phyloP scores from a whole-genome alignment of 2,113 vertebrate species.

The Atlantisia rogersi region DNA sequence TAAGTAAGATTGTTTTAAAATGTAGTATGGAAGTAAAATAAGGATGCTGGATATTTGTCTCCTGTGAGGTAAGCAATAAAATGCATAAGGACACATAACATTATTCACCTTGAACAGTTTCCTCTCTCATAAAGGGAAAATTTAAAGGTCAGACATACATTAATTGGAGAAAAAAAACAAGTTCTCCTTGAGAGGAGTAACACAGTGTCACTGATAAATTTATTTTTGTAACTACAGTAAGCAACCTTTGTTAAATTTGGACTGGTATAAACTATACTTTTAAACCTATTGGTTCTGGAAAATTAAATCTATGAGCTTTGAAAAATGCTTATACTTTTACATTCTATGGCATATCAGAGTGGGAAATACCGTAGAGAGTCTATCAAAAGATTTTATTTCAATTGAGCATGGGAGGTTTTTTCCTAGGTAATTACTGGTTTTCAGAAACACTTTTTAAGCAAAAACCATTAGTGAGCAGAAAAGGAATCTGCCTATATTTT shows the following conservation, averaged over 20 bases:
- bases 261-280: not conserved
- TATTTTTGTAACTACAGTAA: not conserved
- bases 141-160: not conserved
- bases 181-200: not conserved
- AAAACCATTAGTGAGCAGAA: not conserved
- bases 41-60: not conserved
- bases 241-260: not conserved
- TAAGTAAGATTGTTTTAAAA: not conserved
- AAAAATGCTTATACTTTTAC: not conserved
- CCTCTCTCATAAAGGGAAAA: not conserved
- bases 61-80: not conserved
- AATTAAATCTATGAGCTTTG: not conserved
- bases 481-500: not conserved
- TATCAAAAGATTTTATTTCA: not conserved
- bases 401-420: not conserved
- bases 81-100: not conserved
- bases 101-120: not conserved
- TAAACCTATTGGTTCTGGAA: not conserved
- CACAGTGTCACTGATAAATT: not conserved
- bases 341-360: not conserved
- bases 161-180: not conserved
- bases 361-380: not conserved
- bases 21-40: not conserved
- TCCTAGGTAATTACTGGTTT: not conserved
- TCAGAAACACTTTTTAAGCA: not conserved